Conservation (phyloP, 2,888 invertebrate species). For the Drosophila fungiperda region DNA sequence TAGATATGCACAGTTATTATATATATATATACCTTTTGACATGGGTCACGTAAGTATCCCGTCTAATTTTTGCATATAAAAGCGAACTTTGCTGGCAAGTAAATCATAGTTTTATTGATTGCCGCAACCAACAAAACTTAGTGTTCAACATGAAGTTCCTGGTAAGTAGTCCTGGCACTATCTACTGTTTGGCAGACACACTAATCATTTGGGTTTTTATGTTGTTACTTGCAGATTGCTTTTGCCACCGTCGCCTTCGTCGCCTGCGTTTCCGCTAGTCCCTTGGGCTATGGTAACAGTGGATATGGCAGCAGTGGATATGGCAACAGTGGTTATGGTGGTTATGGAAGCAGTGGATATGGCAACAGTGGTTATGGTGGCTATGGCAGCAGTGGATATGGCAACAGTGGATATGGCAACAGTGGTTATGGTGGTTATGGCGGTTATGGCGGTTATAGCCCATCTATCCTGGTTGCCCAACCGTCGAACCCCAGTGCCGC, state of each 20-base stretch:
- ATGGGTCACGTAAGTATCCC: conserved; percentile 57
- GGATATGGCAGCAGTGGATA: conserved; percentile 1
- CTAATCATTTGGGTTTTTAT: conserved; percentile 24
- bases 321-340: background rate
- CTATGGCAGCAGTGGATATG: conserved; percentile 32
- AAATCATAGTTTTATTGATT: conserved; percentile 79
- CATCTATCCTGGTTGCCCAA: conserved; percentile 23
- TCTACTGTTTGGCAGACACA: background rate
- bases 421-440: conserved; percentile 14
- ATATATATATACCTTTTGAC: background rate
- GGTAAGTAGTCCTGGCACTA: conserved; percentile 60
- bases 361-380: background rate
- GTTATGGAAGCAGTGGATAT: conserved; percentile 29
- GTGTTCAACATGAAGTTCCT: conserved; percentile 68
- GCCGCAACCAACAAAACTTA: conserved; percentile 63
- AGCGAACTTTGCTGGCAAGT: conserved; percentile 34
- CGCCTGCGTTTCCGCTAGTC: conserved; percentile 57
- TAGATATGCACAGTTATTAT: background rate
- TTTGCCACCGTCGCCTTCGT: conserved; percentile 61
- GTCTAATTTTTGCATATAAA: conserved; percentile 64
- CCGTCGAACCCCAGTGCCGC: conserved; percentile 48
- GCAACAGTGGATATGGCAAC: conserved; percentile 24
- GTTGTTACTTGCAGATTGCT: conserved; percentile 51
- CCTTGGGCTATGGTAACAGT: conserved; percentile 39
- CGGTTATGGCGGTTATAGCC: conserved; percentile 16